Evolutionary conservation across 1,140 invertebrate genomes (phyloP).

Genomic region (Cotesia chilonis): DNA sequence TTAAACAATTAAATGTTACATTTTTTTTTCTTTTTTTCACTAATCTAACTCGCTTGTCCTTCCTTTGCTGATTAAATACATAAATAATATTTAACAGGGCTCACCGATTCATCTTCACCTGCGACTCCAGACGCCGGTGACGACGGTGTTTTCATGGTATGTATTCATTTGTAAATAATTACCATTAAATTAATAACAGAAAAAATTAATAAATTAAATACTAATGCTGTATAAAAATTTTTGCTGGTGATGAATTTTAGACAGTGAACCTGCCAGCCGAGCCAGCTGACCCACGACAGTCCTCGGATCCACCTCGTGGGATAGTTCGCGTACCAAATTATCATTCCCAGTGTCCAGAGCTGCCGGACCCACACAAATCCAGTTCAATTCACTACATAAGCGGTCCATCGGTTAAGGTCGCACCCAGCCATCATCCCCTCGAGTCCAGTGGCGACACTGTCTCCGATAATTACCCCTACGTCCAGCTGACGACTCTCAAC

Average conservation of each 20-base stretch:
- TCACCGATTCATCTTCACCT: conserved; percentile 65
- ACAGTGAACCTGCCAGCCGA: conserved; percentile 83
- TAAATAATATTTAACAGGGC: conserved; percentile 56
- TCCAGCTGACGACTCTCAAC: conserved; percentile 80
- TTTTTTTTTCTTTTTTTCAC: conserved; percentile 22
- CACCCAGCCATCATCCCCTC: conserved; percentile 50
- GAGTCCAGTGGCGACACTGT: conserved; percentile 50
- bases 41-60: too few species aligned
- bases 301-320: conserved; percentile 69
- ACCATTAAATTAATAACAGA: conserved; percentile 25
- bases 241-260: conserved; percentile 63
- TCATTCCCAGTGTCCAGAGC: conserved; percentile 54
- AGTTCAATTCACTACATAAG: conserved; percentile 57
- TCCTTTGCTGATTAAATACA: conserved; percentile 11
- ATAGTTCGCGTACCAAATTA: conserved; percentile 54
- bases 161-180: conserved; percentile 43
- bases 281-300: conserved; percentile 73
- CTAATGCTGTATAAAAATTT: conserved; percentile 1
- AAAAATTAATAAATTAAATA: conserved; percentile 35
- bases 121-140: conserved; percentile 74
- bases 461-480: conserved; percentile 82
- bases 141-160: conserved; percentile 87
- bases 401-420: conserved; percentile 48
- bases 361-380: conserved; percentile 54
- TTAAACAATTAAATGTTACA: background rate